phyloP scores from a whole-genome alignment of 2,113 vertebrate species.

The Chionomys nivalis region DNA sequence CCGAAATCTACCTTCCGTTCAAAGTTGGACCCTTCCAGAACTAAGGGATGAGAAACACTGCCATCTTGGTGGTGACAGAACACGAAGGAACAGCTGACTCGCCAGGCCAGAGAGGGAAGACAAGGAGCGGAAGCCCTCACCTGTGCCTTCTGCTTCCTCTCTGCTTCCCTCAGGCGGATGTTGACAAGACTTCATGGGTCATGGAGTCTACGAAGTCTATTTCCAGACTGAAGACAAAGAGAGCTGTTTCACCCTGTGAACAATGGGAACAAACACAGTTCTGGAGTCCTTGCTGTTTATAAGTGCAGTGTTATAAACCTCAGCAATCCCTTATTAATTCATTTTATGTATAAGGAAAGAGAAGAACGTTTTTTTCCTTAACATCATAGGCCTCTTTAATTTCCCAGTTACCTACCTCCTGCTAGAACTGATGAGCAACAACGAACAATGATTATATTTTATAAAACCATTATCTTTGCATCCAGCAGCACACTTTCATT shows the following conservation, averaged over 20 bases:
- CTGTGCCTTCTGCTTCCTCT: constrained; percentile 48
- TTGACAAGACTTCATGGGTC: constrained; percentile 66
- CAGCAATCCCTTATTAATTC: constrained; percentile 24
- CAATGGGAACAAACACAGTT: constrained; percentile 56
- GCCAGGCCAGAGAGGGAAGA: neutral
- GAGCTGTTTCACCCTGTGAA: constrained; percentile 51
- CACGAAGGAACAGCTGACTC: neutral
- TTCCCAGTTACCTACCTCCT: constrained; percentile 5
- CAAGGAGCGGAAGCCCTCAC: constrained; percentile 34
- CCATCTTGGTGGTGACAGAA: neutral
- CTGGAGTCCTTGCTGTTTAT: constrained; percentile 34
- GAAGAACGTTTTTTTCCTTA: neutral
- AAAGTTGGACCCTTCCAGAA: neutral
- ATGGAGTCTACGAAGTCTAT: constrained; percentile 50
- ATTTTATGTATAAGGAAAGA: constrained; percentile 52
- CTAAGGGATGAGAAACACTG: neutral
- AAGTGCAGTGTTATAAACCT: neutral
- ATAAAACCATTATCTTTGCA: neutral
- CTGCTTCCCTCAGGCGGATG: neutral
- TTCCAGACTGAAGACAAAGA: constrained; percentile 55
- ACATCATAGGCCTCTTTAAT: neutral
- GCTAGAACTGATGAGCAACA: neutral
- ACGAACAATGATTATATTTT: neutral
- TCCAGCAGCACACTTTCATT: neutral
- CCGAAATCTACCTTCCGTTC: neutral